These are phyloP conservation scores for Noctua comes DNA, from an alignment of 2,888 invertebrate genomes.

Conservation along the genomic window DNA sequence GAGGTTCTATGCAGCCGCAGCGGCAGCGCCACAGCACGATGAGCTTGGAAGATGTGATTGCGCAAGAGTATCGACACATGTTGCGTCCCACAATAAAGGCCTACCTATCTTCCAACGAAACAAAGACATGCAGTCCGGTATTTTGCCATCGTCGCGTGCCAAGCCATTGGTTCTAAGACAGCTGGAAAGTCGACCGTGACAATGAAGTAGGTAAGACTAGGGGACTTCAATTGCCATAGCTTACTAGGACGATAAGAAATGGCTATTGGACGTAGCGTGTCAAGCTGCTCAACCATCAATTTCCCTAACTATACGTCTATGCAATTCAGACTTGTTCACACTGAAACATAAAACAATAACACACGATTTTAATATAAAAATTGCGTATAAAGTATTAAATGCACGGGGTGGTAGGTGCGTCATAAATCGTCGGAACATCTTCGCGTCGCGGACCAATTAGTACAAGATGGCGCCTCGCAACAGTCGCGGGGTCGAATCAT, in stretches of 20 bases:
- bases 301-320: neutral
- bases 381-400: constrained; percentile 62
- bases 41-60: neutral
- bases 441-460: constrained; percentile 89
- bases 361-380: constrained; percentile 60
- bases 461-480: constrained; percentile 87
- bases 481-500: constrained; percentile 72
- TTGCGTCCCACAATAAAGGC: neutral
- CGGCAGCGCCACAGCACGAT: neutral
- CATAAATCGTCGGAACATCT: constrained; percentile 88
- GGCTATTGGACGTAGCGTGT: neutral
- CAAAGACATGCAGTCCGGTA: neutral
- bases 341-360: constrained; percentile 33
- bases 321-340: neutral
- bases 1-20: neutral
- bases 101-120: neutral
- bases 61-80: neutral
- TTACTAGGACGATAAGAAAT: neutral
- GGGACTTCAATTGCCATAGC: neutral
- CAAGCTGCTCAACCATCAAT: neutral
- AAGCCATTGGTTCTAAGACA: neutral
- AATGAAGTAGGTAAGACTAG: neutral
- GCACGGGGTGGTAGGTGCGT: constrained; percentile 78
- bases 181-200: neutral
- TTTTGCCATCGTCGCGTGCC: neutral